These are phyloP conservation scores for Ceyx melanurus DNA, from an alignment of 2,113 vertebrate genomes.

Conservation along the genomic window DNA sequence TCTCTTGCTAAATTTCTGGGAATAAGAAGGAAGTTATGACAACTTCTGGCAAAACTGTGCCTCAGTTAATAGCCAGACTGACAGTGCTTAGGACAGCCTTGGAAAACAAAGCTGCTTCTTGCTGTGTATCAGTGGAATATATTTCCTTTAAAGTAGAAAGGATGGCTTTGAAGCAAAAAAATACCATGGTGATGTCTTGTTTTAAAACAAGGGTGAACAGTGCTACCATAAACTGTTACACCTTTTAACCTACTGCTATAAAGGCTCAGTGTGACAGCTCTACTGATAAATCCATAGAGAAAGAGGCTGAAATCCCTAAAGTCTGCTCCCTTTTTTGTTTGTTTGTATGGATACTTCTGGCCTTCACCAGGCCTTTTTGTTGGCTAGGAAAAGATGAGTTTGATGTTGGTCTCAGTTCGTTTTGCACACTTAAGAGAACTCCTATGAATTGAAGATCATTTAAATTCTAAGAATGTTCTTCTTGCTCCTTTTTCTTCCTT, in stretches of 20 bases:
- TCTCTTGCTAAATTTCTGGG: not conserved
- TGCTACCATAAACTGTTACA: not conserved
- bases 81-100: not conserved
- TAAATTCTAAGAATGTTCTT: not conserved
- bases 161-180: not conserved
- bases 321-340: not conserved
- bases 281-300: not conserved
- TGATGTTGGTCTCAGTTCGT: not conserved
- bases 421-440: not conserved
- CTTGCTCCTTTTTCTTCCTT: not conserved
- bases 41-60: not conserved
- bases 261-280: not conserved
- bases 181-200: not conserved
- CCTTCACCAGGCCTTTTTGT: not conserved
- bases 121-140: not conserved
- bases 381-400: not conserved
- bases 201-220: not conserved
- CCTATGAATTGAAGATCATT: not conserved
- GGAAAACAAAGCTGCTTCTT: not conserved
- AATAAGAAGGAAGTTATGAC: not conserved
- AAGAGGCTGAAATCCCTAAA: not conserved
- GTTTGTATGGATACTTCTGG: not conserved
- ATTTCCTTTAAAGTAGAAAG: not conserved
- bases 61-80: not conserved
- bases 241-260: not conserved